Evolutionary conservation across 92 coral and sea anemone genomes (phyloP).

Genomic region (Hydrozoanthus gracilis): DNA sequence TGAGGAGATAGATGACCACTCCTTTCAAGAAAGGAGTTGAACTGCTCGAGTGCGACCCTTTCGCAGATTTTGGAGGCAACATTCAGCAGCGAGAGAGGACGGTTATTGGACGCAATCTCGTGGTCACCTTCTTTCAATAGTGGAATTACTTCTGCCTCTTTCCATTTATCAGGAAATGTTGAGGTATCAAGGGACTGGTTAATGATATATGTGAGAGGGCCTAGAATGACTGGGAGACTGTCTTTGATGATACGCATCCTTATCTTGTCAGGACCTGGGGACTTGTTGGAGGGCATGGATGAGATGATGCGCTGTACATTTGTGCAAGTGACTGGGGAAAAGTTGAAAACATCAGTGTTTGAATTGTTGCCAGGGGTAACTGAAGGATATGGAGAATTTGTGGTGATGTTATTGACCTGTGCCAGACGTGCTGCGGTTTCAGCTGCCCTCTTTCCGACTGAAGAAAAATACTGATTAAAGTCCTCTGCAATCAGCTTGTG

Average conservation of each 20-base stretch:
- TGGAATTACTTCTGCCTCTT: slow-evolving; percentile 38
- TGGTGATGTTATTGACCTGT: slow-evolving; percentile 51
- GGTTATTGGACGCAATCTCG: slow-evolving; percentile 33
- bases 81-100: slow-evolving; percentile 42
- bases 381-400: neutral
- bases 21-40: slow-evolving; percentile 9
- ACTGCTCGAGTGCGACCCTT: slow-evolving; percentile 18
- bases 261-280: slow-evolving; percentile 61
- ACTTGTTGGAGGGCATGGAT: slow-evolving; percentile 54
- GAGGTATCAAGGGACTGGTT: slow-evolving; percentile 43
- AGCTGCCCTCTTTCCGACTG: slow-evolving; percentile 50
- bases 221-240: neutral
- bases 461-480: slow-evolving; percentile 49
- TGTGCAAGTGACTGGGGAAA: slow-evolving; percentile 48
- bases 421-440: slow-evolving; percentile 47
- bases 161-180: slow-evolving; percentile 28
- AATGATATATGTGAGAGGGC: neutral
- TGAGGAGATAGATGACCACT: neutral
- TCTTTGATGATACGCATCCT: slow-evolving; percentile 48
- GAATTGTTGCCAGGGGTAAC: slow-evolving; percentile 6
- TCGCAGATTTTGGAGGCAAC: slow-evolving; percentile 47
- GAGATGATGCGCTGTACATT: slow-evolving; percentile 49
- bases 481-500: slow-evolving; percentile 46
- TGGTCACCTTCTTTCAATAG: slow-evolving; percentile 45
- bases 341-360: slow-evolving; percentile 36